Evolutionary conservation across 2,113 vertebrate genomes (phyloP), one percentile per base, ranked within the genome.

Genomic region (Psephotus haematonotus): DNA sequence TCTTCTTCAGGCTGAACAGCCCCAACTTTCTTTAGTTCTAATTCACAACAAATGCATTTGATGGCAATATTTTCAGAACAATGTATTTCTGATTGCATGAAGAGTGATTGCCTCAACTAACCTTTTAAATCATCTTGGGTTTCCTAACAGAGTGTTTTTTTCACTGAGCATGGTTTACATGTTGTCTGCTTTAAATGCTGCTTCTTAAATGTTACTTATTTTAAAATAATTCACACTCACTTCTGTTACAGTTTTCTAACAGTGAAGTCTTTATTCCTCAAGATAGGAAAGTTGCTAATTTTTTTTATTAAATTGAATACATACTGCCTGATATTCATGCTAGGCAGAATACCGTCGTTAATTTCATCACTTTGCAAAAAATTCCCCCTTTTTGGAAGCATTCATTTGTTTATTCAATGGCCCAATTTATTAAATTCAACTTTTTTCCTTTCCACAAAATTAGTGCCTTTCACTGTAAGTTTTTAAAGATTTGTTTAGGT

Each of bases 31-130:
- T 83, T 92, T 69, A 53, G 0, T n/a, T 90, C 46, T 65, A 83
- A 17, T 49, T 77, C 70, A 87, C 68, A 70, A 62, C 46, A 72
- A 91, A 75, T 46, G 74, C 33, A 29, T 82, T 53, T 81, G 44
- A 86, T 86, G 49, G 9, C 39, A 81, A 7, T 64, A 87, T 93
- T 94, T 95, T 88, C 62, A 88, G 50, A 94, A 92, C 65, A 86
- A 82, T 76, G n/a, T 80, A 77, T 86, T 94, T 92, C 69, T 91
- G 89, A 86, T 90, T 88, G 59, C 60, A 63, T 44, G 28, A 71
- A 69, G 93, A 91, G 14, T 71, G 55, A 57, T 95, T 83, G 20
- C 67, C 82, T 82, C n/a, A 72, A 67, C n/a, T 86, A 86, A 87
- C 52, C 28, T 92, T 92, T 89, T 41, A 47, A 67, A 65, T 81